Evolutionary conservation across 2,888 invertebrate species (phyloP), one percentile per base, ranked within the genome.

Genomic region (Cataglyphis livida): DNA sequence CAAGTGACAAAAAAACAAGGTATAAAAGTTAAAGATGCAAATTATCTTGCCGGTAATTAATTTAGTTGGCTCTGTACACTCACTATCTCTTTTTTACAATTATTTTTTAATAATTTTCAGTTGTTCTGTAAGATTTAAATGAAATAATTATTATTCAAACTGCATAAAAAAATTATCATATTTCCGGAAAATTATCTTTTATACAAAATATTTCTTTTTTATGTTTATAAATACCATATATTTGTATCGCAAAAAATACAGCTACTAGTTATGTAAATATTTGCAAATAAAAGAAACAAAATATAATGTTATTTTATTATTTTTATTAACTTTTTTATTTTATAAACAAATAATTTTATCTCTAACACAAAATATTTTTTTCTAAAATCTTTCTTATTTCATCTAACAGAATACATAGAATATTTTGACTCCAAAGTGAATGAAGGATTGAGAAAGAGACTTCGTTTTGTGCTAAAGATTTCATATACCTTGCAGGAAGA

Each of bases 41-140:
- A 68, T 68, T 68, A 68, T 12, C 48, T 65, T 66, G 48, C n/a
- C n/a, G n/a, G 6, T 18, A 68, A 28, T 48, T 51, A 68, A 68
- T 68, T 51, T 51, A 51, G 51, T 51, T 68, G 32, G 3, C 10
- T 51, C 21, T n/a, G 3, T 51, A n/a, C 6, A 48, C 48, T 32
- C n/a, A 51, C 66, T 48, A n/a, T 68, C 48, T 68, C n/a, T 4
- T 28, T n/a, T n/a, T 7, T 28, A 10, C 12, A 51, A 68, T 51
- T 51, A 51, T 68, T 66, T 66, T 1, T 28, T 44, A 66, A 44
- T 68, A 68, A 44, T 66, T 66, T 32, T 68, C 51, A 51, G 48
- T 68, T 28, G 68, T 32, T 18, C n/a, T 32, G 68, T n/a, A 51
- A 68, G 51, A 68, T 68, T 68, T 68, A 68, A 12, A 51, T 68